phyloP scores from a whole-genome alignment of 1,140 invertebrate species.

The Antheraea mylitta region DNA sequence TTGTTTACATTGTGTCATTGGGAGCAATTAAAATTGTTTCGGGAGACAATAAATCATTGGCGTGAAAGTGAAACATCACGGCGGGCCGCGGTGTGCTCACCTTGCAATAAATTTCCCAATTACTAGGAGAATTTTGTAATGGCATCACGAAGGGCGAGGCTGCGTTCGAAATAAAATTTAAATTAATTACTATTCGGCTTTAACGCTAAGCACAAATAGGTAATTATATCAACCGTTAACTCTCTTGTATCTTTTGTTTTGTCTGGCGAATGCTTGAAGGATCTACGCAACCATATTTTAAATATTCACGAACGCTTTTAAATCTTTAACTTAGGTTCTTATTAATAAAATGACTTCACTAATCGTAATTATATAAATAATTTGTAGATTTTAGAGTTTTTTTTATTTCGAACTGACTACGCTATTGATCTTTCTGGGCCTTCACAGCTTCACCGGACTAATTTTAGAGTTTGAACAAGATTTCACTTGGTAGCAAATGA shows the following conservation, averaged over 20 bases:
- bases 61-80: constrained; percentile 75
- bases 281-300: no score
- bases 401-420: no score
- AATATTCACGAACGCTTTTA: no score
- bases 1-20: constrained; percentile 77
- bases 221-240: neutral
- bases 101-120: constrained; percentile 77
- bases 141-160: constrained; percentile 39
- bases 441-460: no score
- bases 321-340: no score
- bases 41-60: constrained; percentile 73
- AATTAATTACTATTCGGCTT: constrained; percentile 54
- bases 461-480: no score
- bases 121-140: constrained; percentile 65
- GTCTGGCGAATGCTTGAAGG: neutral
- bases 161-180: constrained; percentile 49
- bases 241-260: neutral
- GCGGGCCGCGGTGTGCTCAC: constrained; percentile 52
- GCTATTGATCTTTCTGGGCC: no score
- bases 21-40: constrained; percentile 77
- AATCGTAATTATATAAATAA: no score
- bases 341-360: no score
- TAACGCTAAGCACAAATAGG: constrained; percentile 1
- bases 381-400: no score
- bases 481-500: no score